Percentiles rank a stretch among this genome's conserved stretches.
Conservation (phyloP, 1,140 invertebrate species). For the Ips nitidus region DNA sequence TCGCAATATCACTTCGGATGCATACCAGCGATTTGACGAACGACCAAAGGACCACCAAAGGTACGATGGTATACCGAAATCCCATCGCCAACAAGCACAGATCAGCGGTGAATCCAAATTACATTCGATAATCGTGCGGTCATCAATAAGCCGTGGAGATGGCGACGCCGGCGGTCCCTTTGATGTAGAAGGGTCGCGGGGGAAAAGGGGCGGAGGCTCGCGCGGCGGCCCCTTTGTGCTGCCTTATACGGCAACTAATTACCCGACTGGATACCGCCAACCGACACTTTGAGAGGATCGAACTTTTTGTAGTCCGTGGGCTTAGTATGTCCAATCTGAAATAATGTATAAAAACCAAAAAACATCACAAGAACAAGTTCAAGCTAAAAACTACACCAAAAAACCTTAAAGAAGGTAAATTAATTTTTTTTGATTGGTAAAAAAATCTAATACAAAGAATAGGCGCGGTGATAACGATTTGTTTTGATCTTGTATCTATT, state of each 20-base stretch:
- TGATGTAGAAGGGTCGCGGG: slow-evolving; percentile 35
- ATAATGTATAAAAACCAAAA: too few relatives aligned
- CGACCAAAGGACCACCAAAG: neutral
- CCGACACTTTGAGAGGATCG: slow-evolving; percentile 37
- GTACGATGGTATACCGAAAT: neutral
- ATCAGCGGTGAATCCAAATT: slow-evolving; percentile 40
- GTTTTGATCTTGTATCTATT: too few relatives aligned
- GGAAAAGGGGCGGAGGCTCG: slow-evolving; percentile 41
- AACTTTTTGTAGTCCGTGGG: neutral
- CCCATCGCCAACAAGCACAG: slow-evolving; percentile 23
- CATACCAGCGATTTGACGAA: too few relatives aligned
- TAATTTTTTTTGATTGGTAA: too few relatives aligned
- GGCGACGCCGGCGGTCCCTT: slow-evolving; percentile 39
- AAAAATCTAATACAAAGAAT: too few relatives aligned
- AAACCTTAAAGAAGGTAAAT: too few relatives aligned
- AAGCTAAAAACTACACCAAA: too few relatives aligned
- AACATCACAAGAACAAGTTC: too few relatives aligned
- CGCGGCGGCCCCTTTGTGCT: slow-evolving; percentile 52
- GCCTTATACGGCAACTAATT: slow-evolving; percentile 54
- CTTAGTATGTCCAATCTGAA: too few relatives aligned
- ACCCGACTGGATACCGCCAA: slow-evolving; percentile 44
- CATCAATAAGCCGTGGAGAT: slow-evolving; percentile 36
- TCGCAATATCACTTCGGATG: too few relatives aligned
- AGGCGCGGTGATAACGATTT: too few relatives aligned
- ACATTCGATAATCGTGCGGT: slow-evolving; percentile 48